Base-by-base conservation (phyloP, 2,888 invertebrate species). In the Idaea aversata region DNA sequence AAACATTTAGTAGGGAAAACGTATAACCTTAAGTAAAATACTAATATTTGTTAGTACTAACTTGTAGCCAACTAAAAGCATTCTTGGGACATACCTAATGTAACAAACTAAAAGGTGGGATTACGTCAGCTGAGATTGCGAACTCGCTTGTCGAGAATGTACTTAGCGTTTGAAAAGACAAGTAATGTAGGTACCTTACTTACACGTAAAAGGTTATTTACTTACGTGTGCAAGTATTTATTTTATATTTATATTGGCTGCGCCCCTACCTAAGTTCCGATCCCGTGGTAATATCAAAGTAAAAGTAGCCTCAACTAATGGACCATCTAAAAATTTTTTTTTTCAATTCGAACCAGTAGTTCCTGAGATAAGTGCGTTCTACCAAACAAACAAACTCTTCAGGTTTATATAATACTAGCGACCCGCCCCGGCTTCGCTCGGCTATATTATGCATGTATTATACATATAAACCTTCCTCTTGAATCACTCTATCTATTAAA, bases 101-200 rank as follows among this genome's bases (percentile, higher is more conserved):
- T 70, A 60, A 70, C 65, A 71, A 78, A 77, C 82, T 81, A 78
- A 82, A 77, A 79, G 79, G 78, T 72, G 71, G 75, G 73, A 79
- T 78, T 76, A 76, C 72, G 72, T 75, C 69, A 67, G 67, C 61
- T 63, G 65, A 59, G 62, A 69, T 67, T 69, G 67, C 71, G 67
- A 64, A 63, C 64, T 68, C 70, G 66, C 68, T 66, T 35, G 70
- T 70, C 68, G 63, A 60, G 64, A 61, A 68, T 67, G 64, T 63
- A 60, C 63, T 68, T 65, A 64, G 64, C 61, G 67, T 67, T 67
- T 67, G 47, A 47, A 47, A 47, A 65, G 59, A 66, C 63, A 69
- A 59, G 64, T 67, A 60, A 65, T 61, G 64, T 60, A 63, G 25
- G 25, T 25, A 25, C 25, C 34, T 38, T 36, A 36, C 36, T 36